These are phyloP conservation scores for Tolmerus cingulatus DNA, from an alignment of 2,888 invertebrate genomes.

Conservation along the genomic window DNA sequence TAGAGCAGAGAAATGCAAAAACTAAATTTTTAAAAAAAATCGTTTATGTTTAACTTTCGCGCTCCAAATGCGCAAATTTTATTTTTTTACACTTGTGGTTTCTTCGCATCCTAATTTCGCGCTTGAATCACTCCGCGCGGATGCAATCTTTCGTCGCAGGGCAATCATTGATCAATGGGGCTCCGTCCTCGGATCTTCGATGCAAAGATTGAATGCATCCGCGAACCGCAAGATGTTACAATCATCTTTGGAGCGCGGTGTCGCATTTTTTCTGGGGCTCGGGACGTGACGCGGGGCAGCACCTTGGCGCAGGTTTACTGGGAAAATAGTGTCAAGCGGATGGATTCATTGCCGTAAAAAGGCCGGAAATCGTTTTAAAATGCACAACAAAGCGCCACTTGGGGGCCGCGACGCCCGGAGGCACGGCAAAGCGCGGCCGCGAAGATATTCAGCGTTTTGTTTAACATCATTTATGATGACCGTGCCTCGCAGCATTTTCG, in stretches of 20 bases:
- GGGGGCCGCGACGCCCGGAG: neutral
- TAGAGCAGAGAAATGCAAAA: too few species aligned
- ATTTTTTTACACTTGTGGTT: neutral
- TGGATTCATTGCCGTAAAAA: constrained; percentile 26
- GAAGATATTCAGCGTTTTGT: constrained; percentile 3
- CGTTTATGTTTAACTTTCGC: too few species aligned
- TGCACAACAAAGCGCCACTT: constrained; percentile 15
- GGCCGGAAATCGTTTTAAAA: constrained; percentile 30
- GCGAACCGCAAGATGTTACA: neutral
- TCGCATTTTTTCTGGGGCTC: neutral
- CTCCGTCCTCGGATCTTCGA: neutral
- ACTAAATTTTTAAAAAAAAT: too few species aligned
- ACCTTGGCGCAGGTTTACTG: constrained; percentile 1
- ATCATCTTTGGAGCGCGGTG: neutral
- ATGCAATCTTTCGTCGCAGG: neutral
- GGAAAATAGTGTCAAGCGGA: constrained; percentile 32
- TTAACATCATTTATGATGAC: neutral
- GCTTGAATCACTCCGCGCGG: neutral
- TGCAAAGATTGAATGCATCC: neutral
- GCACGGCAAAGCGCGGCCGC: neutral
- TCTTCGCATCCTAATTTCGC: neutral
- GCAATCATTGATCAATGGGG: constrained; percentile 2
- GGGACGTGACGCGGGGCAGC: neutral
- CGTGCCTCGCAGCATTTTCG: neutral
- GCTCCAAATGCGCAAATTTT: neutral